Base-by-base conservation (phyloP, 2,888 invertebrate species). In the Ophion ventricosus region DNA sequence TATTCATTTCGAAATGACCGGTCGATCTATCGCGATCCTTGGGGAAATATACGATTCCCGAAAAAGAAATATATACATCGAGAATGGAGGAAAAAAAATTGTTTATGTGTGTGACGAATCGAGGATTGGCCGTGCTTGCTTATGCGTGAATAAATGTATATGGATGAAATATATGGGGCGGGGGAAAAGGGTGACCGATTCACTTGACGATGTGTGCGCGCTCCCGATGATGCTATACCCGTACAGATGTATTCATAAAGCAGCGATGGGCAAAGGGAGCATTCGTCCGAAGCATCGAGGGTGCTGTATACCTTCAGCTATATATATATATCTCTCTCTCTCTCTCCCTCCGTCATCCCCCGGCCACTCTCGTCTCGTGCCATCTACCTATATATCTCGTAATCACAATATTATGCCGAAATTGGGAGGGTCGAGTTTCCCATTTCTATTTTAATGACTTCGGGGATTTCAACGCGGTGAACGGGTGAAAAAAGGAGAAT, bases 381-480 rank as follows among this genome's bases (percentile, higher is more conserved):
- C 17, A 79, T 82, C 76, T 88, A 88, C 88, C 90, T 91, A 82
- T 79, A 74, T 70, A 91, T 90, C 49, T 49, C 91, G 92, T 91
- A 92, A 92, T 92, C 92, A 92, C 91, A 92, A 92, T 92, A 92
- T 92, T 92, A 91, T 92, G 90, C 91, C 88, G 90, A 89, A 92
- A 91, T 92, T 91, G 91, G 90, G 90, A 91, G 91, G 90, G 90
- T 90, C 89, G 90, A 89, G 88, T 91, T 92, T 91, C 89, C 90
- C 91, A 90, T 92, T 90, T 91, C 91, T 92, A 91, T 92, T 92
- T 92, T 92, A 92, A 92, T 92, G 89, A 91, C 91, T 91, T 91
- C 89, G 88, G 92, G 91, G 90, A 92, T 91, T 92, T 92, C 90
- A 86, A 89, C 86, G 86, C 61, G 81, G 74, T 14, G 81, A 82